Percentiles rank a stretch among this genome's conserved stretches.
These are phyloP conservation scores for Pyrgilauda ruficollis DNA, from an alignment of 2,113 vertebrate genomes.

Conservation along the genomic window DNA sequence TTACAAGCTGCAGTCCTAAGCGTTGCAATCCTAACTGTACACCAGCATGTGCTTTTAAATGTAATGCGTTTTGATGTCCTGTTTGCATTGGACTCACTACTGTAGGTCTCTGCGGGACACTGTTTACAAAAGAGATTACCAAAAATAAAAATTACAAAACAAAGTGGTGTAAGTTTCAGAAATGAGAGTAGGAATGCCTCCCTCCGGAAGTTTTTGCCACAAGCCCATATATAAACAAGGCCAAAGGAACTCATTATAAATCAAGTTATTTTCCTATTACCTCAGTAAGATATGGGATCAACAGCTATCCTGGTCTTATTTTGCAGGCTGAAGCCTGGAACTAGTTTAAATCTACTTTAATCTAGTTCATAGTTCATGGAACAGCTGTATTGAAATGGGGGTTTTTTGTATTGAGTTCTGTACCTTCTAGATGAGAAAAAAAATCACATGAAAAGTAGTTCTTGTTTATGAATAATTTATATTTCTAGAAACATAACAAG, in stretches of 20 bases:
- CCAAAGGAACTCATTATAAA: not conserved
- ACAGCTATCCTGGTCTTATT: not conserved
- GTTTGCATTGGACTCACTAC: slow-evolving; percentile 49
- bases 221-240: slow-evolving; percentile 2
- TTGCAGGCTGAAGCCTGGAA: not conserved
- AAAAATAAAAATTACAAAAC: slow-evolving; percentile 59
- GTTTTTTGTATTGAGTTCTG: not conserved
- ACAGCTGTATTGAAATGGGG: not conserved
- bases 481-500: not conserved
- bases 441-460: not conserved
- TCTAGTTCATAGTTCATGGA: not conserved
- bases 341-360: not conserved
- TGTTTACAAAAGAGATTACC: slow-evolving; percentile 56
- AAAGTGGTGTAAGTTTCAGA: slow-evolving; percentile 18
- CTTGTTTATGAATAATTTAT: not conserved
- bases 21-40: not conserved
- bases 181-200: slow-evolving; percentile 15
- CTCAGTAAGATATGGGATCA: not conserved
- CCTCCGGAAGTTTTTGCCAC: slow-evolving; percentile 43
- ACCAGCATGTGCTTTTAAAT: slow-evolving; percentile 9
- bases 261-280: slow-evolving; percentile 11
- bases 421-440: not conserved
- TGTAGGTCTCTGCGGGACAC: slow-evolving; percentile 32
- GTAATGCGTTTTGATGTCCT: slow-evolving; percentile 31
- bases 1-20: not conserved